Percentiles rank a stretch among this genome's conserved stretches.
Conservation (phyloP, 2,888 invertebrate species). For the Eurois occulta region DNA sequence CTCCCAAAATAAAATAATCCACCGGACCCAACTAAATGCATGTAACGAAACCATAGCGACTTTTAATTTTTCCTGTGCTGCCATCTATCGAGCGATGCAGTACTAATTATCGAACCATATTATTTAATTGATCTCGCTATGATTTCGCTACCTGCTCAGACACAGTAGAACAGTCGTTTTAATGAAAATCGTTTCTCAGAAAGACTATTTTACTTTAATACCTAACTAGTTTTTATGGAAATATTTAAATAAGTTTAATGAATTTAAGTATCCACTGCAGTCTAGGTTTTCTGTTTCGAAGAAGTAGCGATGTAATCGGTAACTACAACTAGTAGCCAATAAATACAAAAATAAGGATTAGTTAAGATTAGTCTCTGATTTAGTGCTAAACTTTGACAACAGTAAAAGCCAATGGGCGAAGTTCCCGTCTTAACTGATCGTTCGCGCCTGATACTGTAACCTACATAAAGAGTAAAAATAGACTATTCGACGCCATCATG, state of each 20-base stretch:
- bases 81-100: too few relatives aligned
- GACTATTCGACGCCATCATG: conserved; percentile 43
- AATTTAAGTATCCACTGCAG: background rate
- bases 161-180: background rate
- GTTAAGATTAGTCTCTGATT: conserved; percentile 76
- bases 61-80: too few relatives aligned
- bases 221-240: background rate
- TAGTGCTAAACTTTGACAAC: conserved; percentile 80
- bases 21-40: too few relatives aligned
- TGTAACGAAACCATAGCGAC: too few relatives aligned
- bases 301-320: conserved; percentile 9
- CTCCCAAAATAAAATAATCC: too few relatives aligned
- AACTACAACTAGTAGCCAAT: conserved; percentile 28
- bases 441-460: conserved; percentile 75
- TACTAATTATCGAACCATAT: too few relatives aligned
- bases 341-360: conserved; percentile 66
- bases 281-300: background rate
- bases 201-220: background rate
- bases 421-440: conserved; percentile 79
- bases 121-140: too few relatives aligned
- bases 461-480: conserved; percentile 69
- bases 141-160: too few relatives aligned
- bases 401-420: conserved; percentile 81
- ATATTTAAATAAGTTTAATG: background rate
- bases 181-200: conserved; percentile 12